Evolutionary conservation across 2,888 invertebrate species (phyloP).

Genomic region (Melieria crassipennis): DNA sequence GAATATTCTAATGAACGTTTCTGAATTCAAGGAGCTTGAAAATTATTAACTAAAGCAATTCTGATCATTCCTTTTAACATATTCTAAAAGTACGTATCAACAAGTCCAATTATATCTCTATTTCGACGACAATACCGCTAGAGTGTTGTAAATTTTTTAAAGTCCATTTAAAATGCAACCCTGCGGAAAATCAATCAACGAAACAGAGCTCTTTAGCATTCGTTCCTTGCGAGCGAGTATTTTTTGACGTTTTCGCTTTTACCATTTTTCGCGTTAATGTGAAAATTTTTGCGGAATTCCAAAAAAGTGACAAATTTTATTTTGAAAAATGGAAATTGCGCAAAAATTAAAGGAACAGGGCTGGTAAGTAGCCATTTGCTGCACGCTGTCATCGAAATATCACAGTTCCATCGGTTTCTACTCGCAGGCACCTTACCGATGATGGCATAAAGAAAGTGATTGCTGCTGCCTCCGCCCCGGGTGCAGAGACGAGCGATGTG

Average conservation of each 20-base stretch:
- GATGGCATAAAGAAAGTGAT: constrained; percentile 76
- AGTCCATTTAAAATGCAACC: too few species aligned
- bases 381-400: not conserved
- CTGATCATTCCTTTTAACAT: too few species aligned
- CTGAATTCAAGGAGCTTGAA: too few species aligned
- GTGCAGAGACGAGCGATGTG: constrained; percentile 66
- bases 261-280: not conserved
- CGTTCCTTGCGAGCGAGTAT: not conserved
- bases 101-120: too few species aligned
- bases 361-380: constrained; percentile 68
- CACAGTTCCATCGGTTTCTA: not conserved
- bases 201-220: too few species aligned
- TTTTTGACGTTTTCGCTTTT: not conserved
- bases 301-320: not conserved
- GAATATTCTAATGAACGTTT: too few species aligned
- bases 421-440: constrained; percentile 76
- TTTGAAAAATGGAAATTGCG: constrained; percentile 69
- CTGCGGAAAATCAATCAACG: too few species aligned
- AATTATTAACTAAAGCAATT: too few species aligned
- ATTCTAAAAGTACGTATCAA: too few species aligned
- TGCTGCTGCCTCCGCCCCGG: constrained; percentile 67
- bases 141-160: too few species aligned
- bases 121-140: too few species aligned
- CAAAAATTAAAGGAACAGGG: constrained; percentile 74
- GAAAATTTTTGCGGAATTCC: not conserved